Percentiles rank a stretch among this genome's conserved stretches.
phyloP scores from a whole-genome alignment of 1,140 invertebrate genomes.

The Batillaria attramentaria region DNA sequence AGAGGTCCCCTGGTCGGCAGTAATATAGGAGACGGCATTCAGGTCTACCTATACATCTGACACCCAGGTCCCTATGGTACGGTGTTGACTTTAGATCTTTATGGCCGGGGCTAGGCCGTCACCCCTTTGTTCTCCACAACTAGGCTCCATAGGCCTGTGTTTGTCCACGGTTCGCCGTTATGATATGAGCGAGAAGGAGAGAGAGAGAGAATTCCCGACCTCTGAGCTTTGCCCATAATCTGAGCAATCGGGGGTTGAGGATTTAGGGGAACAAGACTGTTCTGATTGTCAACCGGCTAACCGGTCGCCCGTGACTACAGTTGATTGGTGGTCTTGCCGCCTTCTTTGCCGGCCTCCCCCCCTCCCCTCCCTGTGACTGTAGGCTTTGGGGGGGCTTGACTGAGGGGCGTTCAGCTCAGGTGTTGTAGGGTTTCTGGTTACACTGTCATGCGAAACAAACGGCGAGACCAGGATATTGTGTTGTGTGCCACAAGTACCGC shows the following conservation, averaged over 20 bases:
- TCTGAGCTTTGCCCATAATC: too few species aligned
- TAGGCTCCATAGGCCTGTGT: background rate
- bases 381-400: too few species aligned
- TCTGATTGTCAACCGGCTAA: background rate
- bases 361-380: too few species aligned
- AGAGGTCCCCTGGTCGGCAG: background rate
- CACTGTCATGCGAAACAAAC: too few species aligned
- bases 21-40: background rate
- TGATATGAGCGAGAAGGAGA: background rate
- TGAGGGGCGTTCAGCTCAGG: too few species aligned
- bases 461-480: too few species aligned
- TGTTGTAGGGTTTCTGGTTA: too few species aligned
- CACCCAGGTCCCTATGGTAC: background rate
- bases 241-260: too few species aligned
- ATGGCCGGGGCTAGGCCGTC: background rate
- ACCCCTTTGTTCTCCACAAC: background rate
- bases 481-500: too few species aligned
- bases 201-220: background rate
- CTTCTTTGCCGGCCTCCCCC: too few species aligned
- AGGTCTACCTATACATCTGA: background rate
- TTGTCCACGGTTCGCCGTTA: background rate
- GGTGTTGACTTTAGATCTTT: constrained; percentile 29
- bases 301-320: background rate
- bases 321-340: too few species aligned
- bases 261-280: background rate